Percentiles rank a stretch among this genome's conserved stretches.
Evolutionary conservation across 2,113 vertebrate species (phyloP).

Genomic region (Actenoides lindsayi): DNA sequence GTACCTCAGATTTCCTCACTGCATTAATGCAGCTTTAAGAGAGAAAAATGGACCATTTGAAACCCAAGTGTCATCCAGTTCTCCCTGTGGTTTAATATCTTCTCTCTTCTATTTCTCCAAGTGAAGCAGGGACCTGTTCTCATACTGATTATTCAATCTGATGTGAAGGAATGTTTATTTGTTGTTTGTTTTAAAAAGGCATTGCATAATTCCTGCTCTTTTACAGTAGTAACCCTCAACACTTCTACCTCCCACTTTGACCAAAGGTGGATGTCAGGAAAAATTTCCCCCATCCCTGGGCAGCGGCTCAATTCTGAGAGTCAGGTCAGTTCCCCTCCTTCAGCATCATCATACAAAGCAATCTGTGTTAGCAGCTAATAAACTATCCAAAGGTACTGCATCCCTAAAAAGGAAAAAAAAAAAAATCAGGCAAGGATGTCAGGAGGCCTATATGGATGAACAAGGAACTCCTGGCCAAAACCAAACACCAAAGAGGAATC

Average conservation of each 20-base stretch:
- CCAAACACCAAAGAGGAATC: too few relatives aligned
- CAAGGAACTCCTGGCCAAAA: too few relatives aligned
- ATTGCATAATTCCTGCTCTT: background rate
- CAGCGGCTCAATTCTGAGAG: background rate
- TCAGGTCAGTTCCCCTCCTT: background rate
- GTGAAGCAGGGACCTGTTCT: background rate
- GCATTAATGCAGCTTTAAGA: accelerated
- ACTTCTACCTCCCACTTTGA: background rate
- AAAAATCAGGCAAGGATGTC: too few relatives aligned
- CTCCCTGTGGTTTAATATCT: background rate
- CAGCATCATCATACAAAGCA: background rate
- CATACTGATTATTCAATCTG: background rate
- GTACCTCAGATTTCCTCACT: background rate
- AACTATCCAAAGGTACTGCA: background rate
- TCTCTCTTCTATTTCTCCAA: background rate
- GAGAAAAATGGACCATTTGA: background rate
- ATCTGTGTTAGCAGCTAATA: background rate
- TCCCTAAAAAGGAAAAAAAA: too few relatives aligned
- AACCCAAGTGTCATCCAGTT: background rate
- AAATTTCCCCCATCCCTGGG: background rate
- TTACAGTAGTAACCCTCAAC: background rate
- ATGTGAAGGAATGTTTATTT: accelerated
- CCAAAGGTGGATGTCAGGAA: background rate
- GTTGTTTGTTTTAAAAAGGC: background rate
- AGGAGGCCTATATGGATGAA: too few relatives aligned